A percentile compares a stretch with the other conserved stretches of the same genome.
These are phyloP conservation scores for Polypterus bichir DNA, from an alignment of 2,113 vertebrate genomes.

Conservation along the genomic window DNA sequence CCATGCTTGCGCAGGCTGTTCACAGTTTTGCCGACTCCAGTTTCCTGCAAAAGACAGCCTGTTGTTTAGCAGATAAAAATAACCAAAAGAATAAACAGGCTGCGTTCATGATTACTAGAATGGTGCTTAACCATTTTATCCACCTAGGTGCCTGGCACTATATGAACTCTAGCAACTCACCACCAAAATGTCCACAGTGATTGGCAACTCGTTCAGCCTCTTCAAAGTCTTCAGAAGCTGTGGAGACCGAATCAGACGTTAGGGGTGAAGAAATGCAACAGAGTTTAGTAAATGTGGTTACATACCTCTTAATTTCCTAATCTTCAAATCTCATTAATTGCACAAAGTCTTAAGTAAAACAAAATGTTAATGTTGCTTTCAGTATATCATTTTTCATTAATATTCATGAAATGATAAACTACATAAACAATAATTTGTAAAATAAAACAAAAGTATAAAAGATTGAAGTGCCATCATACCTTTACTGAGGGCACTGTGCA, in stretches of 20 bases:
- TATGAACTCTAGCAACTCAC: constrained; percentile 47
- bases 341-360: too few relatives aligned
- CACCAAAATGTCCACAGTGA: constrained; percentile 91
- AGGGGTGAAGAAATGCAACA: not conserved
- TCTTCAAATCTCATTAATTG: too few relatives aligned
- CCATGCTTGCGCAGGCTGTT: constrained; percentile 91
- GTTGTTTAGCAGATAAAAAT: not conserved
- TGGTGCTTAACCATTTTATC: not conserved
- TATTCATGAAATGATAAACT: too few relatives aligned
- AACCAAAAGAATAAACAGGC: not conserved
- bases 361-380: too few relatives aligned
- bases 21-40: constrained; percentile 86
- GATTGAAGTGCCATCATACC: too few relatives aligned
- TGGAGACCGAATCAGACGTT: constrained; percentile 25
- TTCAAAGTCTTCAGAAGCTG: constrained; percentile 87
- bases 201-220: constrained; percentile 76
- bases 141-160: not conserved
- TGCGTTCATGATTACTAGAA: too few relatives aligned
- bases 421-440: too few relatives aligned
- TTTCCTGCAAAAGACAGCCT: constrained; percentile 54
- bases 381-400: too few relatives aligned
- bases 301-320: too few relatives aligned
- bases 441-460: too few relatives aligned
- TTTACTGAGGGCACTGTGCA: too few relatives aligned
- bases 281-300: too few relatives aligned